Base-by-base conservation (phyloP, 2,888 invertebrate genomes). In the Orthosia gothica region DNA sequence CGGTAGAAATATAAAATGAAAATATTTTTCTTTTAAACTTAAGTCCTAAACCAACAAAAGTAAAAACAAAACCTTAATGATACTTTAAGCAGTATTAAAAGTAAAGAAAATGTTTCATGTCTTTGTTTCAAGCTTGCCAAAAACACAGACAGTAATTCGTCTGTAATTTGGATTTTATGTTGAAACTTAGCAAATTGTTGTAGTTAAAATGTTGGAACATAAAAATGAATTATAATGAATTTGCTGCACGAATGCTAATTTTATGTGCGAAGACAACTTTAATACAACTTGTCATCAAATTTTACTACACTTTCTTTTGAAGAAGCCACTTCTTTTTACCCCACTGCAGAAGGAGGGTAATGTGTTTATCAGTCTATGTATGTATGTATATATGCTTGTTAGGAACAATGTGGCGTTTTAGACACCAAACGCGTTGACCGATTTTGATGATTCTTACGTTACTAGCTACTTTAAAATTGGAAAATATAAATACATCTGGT, bases 171-270 rank as follows among this genome's bases (percentile, higher is more conserved):
- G 20, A 50, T 70, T 82, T 78, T 74, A 83, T 71, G 83, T 71
- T 74, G 61, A 58, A 82, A 82, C 74, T 83, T 78, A 61, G 58
- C 32, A 69, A 82, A 77, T 82, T 66, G 18, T 71, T 72, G 63
- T 58, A 16, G 45, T 71, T 84, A 68, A 85, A 68, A 45, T 18
- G 18, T 63, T 63, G 55, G 58, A 50, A 69, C 55, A 81, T 81
- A 65, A 82, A 81, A 76, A 82, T 81, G 20, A 76, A 71, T 67
- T 74, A 76, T 70, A 50, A 61, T 58, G 57, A 72, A 85, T 67
- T 52, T 64, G 12, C 52, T 47, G 54, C 69, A 72, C 62, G 77
- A 84, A 81, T 58, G 78, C 16, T 54, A 67, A 76, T 78, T 78
- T 76, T 52, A 76, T 81, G 50, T 20, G 52, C 23, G 23, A 62